These are phyloP conservation scores for Ambastaia sidthimunki DNA, from an alignment of 2,797 vertebrate species.

Conservation along the genomic window DNA sequence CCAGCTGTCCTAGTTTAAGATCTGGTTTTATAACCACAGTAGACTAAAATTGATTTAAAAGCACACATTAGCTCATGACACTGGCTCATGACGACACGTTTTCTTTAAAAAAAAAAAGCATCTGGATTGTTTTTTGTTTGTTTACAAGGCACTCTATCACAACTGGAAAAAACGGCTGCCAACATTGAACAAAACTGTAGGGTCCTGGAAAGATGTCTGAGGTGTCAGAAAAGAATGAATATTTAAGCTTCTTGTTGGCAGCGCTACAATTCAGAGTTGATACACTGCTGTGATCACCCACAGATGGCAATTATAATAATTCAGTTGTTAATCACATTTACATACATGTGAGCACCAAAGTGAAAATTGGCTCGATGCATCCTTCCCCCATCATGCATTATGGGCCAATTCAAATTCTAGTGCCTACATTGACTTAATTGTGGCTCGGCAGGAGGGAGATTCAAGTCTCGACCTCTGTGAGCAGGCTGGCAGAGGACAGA, in stretches of 20 bases:
- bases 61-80: neutral
- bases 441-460: slow-evolving; percentile 58
- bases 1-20: slow-evolving; percentile 4
- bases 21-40: slow-evolving; percentile 9
- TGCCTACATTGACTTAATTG: slow-evolving; percentile 66
- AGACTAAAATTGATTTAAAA: neutral
- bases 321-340: slow-evolving; percentile 81
- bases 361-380: slow-evolving; percentile 66
- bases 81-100: neutral
- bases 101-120: neutral
- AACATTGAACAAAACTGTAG: neutral
- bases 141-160: neutral
- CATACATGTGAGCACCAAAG: slow-evolving; percentile 71
- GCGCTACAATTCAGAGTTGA: slow-evolving; percentile 63
- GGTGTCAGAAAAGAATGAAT: slow-evolving; percentile 9
- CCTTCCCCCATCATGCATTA: slow-evolving; percentile 52
- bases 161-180: slow-evolving; percentile 9
- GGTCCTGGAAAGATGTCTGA: neutral
- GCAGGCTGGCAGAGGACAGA: slow-evolving; percentile 26
- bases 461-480: slow-evolving; percentile 29
- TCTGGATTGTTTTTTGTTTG: neutral
- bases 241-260: slow-evolving; percentile 66
- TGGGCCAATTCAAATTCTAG: slow-evolving; percentile 70
- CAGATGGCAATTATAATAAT: slow-evolving; percentile 78
- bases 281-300: slow-evolving; percentile 63